These are phyloP conservation scores for Heterodera filipjevi DNA, from an alignment of 2,888 invertebrate genomes.

Conservation along the genomic window DNA sequence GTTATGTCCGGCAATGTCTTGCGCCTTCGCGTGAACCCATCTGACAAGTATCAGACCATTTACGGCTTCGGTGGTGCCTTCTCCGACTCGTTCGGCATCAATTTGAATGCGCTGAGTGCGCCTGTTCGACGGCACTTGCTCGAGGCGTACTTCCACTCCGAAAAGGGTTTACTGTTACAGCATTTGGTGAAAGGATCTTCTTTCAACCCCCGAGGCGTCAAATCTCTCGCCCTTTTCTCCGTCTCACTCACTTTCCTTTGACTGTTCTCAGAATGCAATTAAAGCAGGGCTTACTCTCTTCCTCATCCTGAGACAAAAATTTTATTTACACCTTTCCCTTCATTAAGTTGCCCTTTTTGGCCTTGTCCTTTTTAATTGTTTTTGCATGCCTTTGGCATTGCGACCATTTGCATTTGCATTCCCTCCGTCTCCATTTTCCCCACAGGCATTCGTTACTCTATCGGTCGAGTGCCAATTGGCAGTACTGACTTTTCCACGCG, in stretches of 20 bases:
- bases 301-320: too few relatives aligned
- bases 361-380: neutral
- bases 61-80: constrained; percentile 76
- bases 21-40: constrained; percentile 20
- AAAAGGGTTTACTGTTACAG: neutral
- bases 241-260: too few relatives aligned
- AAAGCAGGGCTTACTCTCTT: too few relatives aligned
- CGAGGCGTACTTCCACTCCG: constrained; percentile 45
- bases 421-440: neutral
- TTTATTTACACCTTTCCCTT: too few relatives aligned
- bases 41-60: constrained; percentile 36
- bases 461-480: constrained; percentile 82
- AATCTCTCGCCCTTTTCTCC: too few relatives aligned
- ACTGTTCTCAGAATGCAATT: too few relatives aligned
- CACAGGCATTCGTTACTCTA: constrained; percentile 77
- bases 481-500: constrained; percentile 84
- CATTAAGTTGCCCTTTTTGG: too few relatives aligned
- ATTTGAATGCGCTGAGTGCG: constrained; percentile 73
- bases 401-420: neutral
- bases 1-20: neutral
- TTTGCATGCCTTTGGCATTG: neutral
- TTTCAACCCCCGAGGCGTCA: too few relatives aligned
- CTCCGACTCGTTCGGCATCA: constrained; percentile 76
- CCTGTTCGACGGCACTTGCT: constrained; percentile 66
- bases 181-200: too few relatives aligned